A percentile compares a stretch with the other conserved stretches of the same genome.
These are phyloP conservation scores for Drosophila tani DNA, from an alignment of 1,140 invertebrate genomes.

Conservation along the genomic window DNA sequence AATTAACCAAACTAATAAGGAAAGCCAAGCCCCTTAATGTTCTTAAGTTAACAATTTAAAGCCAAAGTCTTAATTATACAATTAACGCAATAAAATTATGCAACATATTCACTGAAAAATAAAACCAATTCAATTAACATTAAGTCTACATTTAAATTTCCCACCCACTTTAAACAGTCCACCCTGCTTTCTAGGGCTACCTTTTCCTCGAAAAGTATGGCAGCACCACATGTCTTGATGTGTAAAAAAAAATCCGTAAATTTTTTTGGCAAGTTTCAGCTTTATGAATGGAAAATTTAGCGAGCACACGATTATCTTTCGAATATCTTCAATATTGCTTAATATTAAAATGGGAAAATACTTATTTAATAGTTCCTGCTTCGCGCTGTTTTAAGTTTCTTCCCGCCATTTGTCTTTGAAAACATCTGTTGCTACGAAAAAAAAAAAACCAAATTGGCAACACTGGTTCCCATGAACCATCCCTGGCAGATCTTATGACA, in stretches of 20 bases:
- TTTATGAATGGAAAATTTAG: background rate
- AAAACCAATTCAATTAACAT: no score
- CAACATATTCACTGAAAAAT: no score
- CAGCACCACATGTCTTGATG: background rate
- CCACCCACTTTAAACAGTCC: background rate
- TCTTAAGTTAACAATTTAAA: background rate
- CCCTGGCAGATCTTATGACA: constrained; percentile 3
- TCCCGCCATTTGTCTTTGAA: no score
- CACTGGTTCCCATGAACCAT: no score
- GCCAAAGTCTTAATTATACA: background rate
- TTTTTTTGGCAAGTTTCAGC: background rate
- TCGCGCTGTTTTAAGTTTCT: no score
- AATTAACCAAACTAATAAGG: background rate
- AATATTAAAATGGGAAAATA: no score
- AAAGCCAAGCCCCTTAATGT: background rate
- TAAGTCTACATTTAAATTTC: background rate
- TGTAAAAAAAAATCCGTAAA: background rate
- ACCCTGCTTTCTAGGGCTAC: background rate
- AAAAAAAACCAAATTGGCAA: no score
- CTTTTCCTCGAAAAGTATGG: background rate
- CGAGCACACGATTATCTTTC: no score
- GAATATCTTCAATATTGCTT: no score
- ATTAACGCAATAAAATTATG: no score
- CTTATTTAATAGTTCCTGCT: no score
- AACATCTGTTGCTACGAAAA: no score